phyloP scores from a whole-genome alignment of 2,888 invertebrate species.

The Epinotia ramella region DNA sequence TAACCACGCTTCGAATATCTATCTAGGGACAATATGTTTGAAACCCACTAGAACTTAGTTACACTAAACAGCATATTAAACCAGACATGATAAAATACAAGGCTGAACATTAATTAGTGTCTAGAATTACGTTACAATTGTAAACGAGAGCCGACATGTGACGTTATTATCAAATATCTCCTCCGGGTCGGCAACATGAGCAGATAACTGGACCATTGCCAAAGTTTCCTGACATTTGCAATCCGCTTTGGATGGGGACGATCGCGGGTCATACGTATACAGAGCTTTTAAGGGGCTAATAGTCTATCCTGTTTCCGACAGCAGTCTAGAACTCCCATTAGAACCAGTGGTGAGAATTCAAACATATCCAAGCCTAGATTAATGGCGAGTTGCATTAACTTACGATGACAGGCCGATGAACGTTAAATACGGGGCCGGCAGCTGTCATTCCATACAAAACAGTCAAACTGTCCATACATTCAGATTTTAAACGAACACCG shows the following conservation, averaged over 20 bases:
- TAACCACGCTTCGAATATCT: no score
- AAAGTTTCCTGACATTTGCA: background rate
- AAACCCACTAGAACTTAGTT: background rate
- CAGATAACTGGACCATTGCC: slow-evolving; percentile 5
- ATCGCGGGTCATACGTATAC: background rate
- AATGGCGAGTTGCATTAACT: no score
- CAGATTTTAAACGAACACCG: no score
- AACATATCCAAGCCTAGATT: background rate
- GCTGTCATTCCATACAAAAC: no score
- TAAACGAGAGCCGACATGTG: slow-evolving; percentile 10
- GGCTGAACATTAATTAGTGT: slow-evolving; percentile 3
- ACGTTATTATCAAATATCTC: slow-evolving; percentile 16
- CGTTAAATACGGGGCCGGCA: no score
- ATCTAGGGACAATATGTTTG: no score
- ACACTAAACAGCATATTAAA: background rate
- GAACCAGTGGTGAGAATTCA: background rate
- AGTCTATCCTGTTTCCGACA: background rate
- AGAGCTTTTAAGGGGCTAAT: background rate
- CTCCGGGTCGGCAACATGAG: slow-evolving; percentile 7
- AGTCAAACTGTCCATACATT: no score
- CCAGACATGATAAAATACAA: slow-evolving; percentile 13
- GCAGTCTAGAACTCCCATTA: background rate
- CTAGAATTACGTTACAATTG: slow-evolving; percentile 20
- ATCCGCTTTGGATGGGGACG: slow-evolving; percentile 13
- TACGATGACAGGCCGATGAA: no score